Conservation (phyloP, 2,797 vertebrate genomes). For the Liparis tanakae region DNA sequence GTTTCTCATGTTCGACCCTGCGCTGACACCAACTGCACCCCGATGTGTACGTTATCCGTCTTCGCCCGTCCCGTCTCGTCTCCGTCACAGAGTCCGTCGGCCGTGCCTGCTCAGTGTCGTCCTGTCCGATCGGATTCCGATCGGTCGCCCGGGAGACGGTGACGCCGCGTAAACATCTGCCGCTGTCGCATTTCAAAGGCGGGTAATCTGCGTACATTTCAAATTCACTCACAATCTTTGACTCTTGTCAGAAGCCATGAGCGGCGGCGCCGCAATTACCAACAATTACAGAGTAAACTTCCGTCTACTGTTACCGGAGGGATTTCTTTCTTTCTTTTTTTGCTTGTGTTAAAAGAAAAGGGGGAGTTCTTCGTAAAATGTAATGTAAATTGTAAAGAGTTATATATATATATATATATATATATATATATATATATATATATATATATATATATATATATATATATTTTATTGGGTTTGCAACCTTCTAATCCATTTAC, state of each 20-base stretch:
- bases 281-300: conserved; percentile 80
- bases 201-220: conserved; percentile 61
- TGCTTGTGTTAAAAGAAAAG: conserved; percentile 43
- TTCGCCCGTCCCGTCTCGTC: conserved; percentile 8
- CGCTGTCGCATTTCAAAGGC: conserved; percentile 72
- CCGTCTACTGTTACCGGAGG: conserved; percentile 80
- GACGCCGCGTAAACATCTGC: conserved; percentile 38
- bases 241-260: conserved; percentile 71
- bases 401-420: conserved; percentile 68
- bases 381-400: conserved; percentile 45
- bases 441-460: conserved; percentile 73
- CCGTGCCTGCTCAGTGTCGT: conserved; percentile 29
- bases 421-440: conserved; percentile 74
- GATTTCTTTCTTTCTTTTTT: conserved; percentile 53
- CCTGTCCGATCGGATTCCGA: conserved; percentile 7
- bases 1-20: too few species aligned
- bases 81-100: conserved; percentile 32
- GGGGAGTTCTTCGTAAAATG: conserved; percentile 65
- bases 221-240: conserved; percentile 69
- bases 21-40: too few species aligned
- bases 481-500: conserved; percentile 82
- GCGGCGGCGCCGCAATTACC: conserved; percentile 78
- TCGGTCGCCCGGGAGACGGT: conserved; percentile 51
- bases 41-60: too few species aligned
- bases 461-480: conserved; percentile 71